phyloP scores from a whole-genome alignment of 1,140 invertebrate genomes.

The Bombus ignitus region DNA sequence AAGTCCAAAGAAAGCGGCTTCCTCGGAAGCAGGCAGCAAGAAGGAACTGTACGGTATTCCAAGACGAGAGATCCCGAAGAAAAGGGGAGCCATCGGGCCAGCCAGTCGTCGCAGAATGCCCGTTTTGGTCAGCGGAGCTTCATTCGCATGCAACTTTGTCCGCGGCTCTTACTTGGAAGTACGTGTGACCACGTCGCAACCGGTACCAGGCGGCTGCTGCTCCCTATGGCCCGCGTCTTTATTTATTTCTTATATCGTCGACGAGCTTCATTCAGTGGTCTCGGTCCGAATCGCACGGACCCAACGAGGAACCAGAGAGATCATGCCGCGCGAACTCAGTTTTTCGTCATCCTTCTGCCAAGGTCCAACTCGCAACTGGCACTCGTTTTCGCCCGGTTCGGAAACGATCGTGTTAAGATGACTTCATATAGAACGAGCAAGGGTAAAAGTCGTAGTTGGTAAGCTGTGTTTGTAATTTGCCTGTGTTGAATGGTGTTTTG shows the following conservation, averaged over 20 bases:
- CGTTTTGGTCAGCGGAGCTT: conserved; percentile 68
- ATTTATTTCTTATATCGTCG: conserved; percentile 38
- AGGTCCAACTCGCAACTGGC: not conserved
- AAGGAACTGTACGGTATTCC: conserved; percentile 68
- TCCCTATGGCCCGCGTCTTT: conserved; percentile 36
- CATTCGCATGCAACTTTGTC: conserved; percentile 75
- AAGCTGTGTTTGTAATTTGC: not conserved
- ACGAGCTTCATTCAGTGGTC: conserved; percentile 51
- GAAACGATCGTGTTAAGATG: not conserved
- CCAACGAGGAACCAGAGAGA: not conserved
- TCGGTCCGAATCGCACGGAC: conserved; percentile 23
- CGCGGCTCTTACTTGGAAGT: conserved; percentile 70
- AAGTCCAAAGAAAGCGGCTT: conserved; percentile 62
- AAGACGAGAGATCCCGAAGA: conserved; percentile 66
- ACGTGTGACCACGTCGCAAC: conserved; percentile 63
- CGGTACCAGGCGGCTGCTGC: conserved; percentile 52
- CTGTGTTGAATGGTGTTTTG: not conserved
- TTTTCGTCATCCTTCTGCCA: not conserved
- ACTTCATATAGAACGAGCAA: not conserved
- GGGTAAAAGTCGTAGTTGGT: not conserved
- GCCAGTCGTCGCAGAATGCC: conserved; percentile 57
- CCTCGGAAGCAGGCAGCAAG: conserved; percentile 67
- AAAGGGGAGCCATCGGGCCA: conserved; percentile 65
- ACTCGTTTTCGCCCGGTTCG: not conserved
- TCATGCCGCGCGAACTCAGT: too few species aligned